Base-by-base conservation (phyloP, 1,140 invertebrate species). In the Popillia japonica region DNA sequence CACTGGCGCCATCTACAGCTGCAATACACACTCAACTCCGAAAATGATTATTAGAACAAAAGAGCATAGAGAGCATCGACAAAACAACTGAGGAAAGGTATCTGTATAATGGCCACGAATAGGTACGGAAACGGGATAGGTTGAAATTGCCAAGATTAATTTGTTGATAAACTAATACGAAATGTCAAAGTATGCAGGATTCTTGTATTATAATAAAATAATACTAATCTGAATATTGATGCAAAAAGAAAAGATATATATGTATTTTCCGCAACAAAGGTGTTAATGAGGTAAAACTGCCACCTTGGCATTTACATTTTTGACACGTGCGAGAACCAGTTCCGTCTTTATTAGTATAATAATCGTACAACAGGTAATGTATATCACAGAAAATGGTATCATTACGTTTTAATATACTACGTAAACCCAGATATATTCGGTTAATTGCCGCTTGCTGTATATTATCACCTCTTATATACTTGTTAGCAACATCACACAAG, bases 401-500 rank as follows among this genome's bases (percentile, higher is more conserved):
- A 8, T 27, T 64, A 64, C 61, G 61, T 27, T 64, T 64, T 27
- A 27, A 20, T 64, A 64, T 20, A 23, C 22, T 64, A 64, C 23
- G 87, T 74, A 87, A 85, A 80, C 85, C 86, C 6, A 83, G 87
- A 77, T 83, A 88, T 68, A 85, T 87, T 78, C 83, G 87, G 72
- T 40, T 88, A 72, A 80, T 75, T 8, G 76, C 85, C 3, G 84
- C 83, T 40, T 78, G 85, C 23, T 76, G 84, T 72, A 82, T 86
- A 34, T 81, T 88, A 44, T 42, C 88, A 20, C 84, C 86, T 64
- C 78, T 89, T 20, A 77, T 88, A 10, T 89, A 88, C 80, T 80
- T 89, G 59, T 55, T 89, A 75, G 81, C 85, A 76, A 87, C 87
- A 83, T 64, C 61, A 27, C 84, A 85, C 10, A 85, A 86, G 77